Percentiles rank a stretch among this genome's conserved stretches.
phyloP scores from a whole-genome alignment of 2,888 invertebrate species.

The Drosophila parthenogenetica region DNA sequence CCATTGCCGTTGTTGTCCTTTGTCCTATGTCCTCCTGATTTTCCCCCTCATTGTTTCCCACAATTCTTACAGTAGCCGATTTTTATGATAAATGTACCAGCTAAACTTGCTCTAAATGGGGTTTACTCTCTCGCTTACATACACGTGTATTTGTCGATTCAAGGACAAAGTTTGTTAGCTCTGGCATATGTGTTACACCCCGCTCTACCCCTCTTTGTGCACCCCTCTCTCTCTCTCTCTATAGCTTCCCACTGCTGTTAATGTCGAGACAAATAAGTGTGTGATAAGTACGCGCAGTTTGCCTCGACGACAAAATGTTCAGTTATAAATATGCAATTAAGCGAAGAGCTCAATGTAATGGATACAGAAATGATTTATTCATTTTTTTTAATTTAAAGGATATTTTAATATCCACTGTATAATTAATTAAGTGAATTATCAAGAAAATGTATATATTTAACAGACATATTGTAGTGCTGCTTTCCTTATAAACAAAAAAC shows the following conservation, averaged over 20 bases:
- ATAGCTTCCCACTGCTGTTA: constrained; percentile 2
- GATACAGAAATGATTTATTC: constrained; percentile 10
- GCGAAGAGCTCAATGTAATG: constrained; percentile 31
- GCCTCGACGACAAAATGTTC: constrained; percentile 37
- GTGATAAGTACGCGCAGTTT: constrained; percentile 67
- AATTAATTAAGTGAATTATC: not conserved
- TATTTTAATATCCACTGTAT: not conserved
- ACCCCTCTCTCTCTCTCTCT: too few relatives aligned
- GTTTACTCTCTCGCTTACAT: constrained; percentile 31
- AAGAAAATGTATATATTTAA: too few relatives aligned
- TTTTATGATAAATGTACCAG: constrained; percentile 69
- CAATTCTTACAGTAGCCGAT: constrained; percentile 27
- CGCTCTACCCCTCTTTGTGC: not conserved
- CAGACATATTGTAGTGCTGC: too few relatives aligned
- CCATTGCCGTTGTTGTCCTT: constrained; percentile 57
- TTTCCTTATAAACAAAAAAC: too few relatives aligned
- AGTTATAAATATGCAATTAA: constrained; percentile 47
- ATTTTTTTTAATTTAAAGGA: not conserved
- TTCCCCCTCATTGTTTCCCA: not conserved
- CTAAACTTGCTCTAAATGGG: constrained; percentile 59
- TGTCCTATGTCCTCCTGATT: constrained; percentile 2
- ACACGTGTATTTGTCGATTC: constrained; percentile 39
- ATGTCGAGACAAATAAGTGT: constrained; percentile 66
- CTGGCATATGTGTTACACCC: constrained; percentile 54
- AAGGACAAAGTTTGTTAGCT: constrained; percentile 77